Evolutionary conservation across 2,113 vertebrate genomes (phyloP), one percentile per base, ranked within the genome.

Genomic region (Pantherophis guttatus): DNA sequence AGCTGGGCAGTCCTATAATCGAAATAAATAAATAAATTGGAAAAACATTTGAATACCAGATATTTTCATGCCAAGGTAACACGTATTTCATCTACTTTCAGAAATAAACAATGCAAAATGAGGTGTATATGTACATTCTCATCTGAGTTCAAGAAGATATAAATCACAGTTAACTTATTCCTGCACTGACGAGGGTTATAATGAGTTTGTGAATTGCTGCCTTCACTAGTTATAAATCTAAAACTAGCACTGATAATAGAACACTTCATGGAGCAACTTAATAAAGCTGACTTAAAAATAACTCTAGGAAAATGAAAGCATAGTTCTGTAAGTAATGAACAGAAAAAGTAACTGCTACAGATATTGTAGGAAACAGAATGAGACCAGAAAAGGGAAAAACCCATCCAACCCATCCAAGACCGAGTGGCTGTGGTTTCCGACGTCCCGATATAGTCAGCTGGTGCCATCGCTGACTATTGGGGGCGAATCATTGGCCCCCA

Each of bases 101-200:
- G 57, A 90, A 52, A 86, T 91, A 93, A 93, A 91, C 59, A 92
- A 90, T 87, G 52, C 50, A 90, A 94, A 94, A 90, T 87, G 87
- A 33, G 26, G 86, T 94, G 91, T 70, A 92, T n/a, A 44, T 54
- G 50, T 90, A 50, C 75, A 52, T 89, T 92, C n/a, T 62, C 50
- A 11, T 87, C 26, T 48, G 52, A 92, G 87, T 86, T 94, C 48
- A 86, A 24, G 57, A 92, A 54, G 33, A 7, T 86, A 94, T 94
- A 94, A 92, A 94, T 94, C 91, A 86, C 59, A 90, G 24, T 70
- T 89, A 90, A 92, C 81, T n/a, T 94, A 90, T 87, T 94, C 91
- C 87, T 65, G n/a, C 33, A n/a, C 57, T 70, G 91, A 94, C 92
- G 91, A 94, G 86, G 87, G 26, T 92, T 86, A 90, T 94, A 94